Conservation (phyloP, 1,140 invertebrate species). For the Drosophila neocordata region DNA sequence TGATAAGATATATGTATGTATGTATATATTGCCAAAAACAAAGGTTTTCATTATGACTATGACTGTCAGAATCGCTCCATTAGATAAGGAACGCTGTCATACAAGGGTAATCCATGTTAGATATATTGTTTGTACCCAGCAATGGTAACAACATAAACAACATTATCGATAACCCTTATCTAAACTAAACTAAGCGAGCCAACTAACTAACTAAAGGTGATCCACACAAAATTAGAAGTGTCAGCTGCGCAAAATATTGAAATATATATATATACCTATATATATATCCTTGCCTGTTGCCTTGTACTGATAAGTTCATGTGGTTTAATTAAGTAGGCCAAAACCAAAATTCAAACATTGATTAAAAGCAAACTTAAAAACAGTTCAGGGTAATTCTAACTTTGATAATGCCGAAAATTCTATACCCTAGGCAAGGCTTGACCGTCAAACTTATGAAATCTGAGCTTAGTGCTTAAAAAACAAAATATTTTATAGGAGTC, state of each 20-base stretch:
- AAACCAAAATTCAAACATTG: conserved; percentile 5
- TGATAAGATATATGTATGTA: conserved; percentile 15
- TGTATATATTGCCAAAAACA: conserved; percentile 38
- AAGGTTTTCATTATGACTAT: conserved; percentile 46
- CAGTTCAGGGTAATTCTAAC: not conserved
- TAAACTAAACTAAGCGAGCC: conserved; percentile 21
- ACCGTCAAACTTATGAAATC: too few species aligned
- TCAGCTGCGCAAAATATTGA: conserved; percentile 14
- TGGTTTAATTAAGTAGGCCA: conserved; percentile 11
- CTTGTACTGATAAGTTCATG: conserved; percentile 4
- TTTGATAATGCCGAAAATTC: not conserved
- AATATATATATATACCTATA: too few species aligned
- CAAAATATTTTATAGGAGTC: too few species aligned
- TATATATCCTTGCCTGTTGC: conserved; percentile 6
- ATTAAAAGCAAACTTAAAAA: not conserved
- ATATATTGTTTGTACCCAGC: conserved; percentile 33
- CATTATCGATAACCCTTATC: conserved; percentile 48
- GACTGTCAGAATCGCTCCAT: conserved; percentile 3
- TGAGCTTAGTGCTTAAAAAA: too few species aligned
- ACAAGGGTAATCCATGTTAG: conserved; percentile 58
- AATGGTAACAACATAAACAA: conserved; percentile 3
- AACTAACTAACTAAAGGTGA: conserved; percentile 40
- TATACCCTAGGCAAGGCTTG: not conserved
- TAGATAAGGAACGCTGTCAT: conserved; percentile 35
- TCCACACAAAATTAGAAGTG: conserved; percentile 10